Percentiles rank a stretch among this genome's conserved stretches.
These are phyloP conservation scores for Siderastrea siderea DNA, from an alignment of 92 coral and sea anemone species.

Conservation along the genomic window DNA sequence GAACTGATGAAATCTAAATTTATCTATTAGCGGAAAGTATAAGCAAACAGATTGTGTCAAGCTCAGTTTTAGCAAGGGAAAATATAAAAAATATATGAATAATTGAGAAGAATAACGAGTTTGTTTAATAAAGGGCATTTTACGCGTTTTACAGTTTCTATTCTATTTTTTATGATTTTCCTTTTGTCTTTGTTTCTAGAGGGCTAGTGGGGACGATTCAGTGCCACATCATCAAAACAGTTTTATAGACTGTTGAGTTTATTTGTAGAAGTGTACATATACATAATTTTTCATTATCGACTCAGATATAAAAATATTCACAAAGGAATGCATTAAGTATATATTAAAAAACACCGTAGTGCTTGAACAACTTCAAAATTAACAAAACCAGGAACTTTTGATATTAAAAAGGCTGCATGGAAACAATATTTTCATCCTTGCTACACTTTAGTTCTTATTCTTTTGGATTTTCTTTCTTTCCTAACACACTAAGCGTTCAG, in stretches of 20 bases:
- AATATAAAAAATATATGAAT: no score
- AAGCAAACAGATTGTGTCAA: no score
- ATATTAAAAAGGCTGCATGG: neutral
- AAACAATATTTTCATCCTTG: neutral
- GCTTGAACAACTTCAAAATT: slow-evolving; percentile 17
- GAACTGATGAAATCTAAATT: no score
- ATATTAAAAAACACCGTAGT: slow-evolving; percentile 33
- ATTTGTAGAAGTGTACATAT: slow-evolving; percentile 40
- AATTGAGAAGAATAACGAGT: no score
- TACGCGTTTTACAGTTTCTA: no score
- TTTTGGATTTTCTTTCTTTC: neutral
- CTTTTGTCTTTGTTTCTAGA: no score
- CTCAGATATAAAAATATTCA: slow-evolving; percentile 53
- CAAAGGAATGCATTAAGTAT: slow-evolving; percentile 31
- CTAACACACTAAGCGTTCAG: neutral
- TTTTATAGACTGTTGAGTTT: neutral
- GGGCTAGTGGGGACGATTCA: no score
- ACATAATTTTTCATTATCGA: slow-evolving; percentile 27
- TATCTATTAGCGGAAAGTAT: no score
- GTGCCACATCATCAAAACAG: neutral
- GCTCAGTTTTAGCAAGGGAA: no score
- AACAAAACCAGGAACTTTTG: neutral
- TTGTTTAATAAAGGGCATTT: no score
- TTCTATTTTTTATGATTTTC: no score
- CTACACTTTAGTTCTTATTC: neutral